Evolutionary conservation across 1,140 invertebrate species (phyloP).

Genomic region (Brevipalpus yothersi): DNA sequence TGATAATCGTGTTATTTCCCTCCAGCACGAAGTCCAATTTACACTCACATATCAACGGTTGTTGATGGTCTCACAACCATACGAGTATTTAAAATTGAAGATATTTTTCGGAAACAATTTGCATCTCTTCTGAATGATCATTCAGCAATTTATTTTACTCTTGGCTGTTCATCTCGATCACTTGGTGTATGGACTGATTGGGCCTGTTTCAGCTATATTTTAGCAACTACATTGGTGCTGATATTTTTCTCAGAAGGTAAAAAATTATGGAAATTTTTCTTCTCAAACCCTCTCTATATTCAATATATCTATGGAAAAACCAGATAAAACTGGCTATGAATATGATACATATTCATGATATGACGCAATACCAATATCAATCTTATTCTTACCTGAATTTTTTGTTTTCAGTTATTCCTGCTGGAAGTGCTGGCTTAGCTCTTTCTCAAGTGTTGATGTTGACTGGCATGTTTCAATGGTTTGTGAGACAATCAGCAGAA

Average conservation of each 20-base stretch:
- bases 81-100: conserved; percentile 20
- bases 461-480: conserved; percentile 32
- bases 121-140: conserved; percentile 18
- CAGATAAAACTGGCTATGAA: no score
- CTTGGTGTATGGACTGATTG: conserved; percentile 57
- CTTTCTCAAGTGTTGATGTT: conserved; percentile 3
- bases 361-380: no score
- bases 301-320: no score
- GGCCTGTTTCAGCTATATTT: conserved; percentile 39
- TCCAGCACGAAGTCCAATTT: conserved; percentile 18
- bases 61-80: conserved; percentile 25
- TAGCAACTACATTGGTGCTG: conserved; percentile 16
- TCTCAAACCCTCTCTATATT: no score
- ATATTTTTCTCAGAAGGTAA: background rate
- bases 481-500: conserved; percentile 49
- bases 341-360: no score
- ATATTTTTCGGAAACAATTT: conserved; percentile 36
- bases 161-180: conserved; percentile 44
- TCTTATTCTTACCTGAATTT: background rate
- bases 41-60: conserved; percentile 24
- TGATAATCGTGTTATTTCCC: background rate
- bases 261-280: no score
- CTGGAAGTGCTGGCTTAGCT: conserved; percentile 2
- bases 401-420: background rate
- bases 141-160: conserved; percentile 34